Evolutionary conservation across 2,113 vertebrate species (phyloP).

Genomic region (Pachycephala philippinensis): DNA sequence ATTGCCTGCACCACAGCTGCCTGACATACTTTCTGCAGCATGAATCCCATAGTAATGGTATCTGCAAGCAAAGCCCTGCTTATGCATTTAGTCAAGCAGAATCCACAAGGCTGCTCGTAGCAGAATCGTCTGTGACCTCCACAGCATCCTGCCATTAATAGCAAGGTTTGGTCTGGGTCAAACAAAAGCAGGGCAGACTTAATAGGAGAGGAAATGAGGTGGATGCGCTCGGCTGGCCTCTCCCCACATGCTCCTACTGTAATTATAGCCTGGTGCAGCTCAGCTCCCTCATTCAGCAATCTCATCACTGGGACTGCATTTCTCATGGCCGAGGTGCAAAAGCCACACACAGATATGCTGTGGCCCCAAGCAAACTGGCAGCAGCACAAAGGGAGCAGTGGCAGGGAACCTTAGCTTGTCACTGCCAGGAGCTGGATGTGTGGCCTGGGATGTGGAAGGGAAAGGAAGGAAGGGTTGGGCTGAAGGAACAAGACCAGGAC

Average conservation of each 20-base stretch:
- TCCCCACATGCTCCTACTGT: background rate
- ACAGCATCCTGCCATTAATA: background rate
- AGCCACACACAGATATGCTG: rapidly evolving
- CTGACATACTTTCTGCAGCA: conserved; percentile 20
- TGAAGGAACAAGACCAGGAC: background rate
- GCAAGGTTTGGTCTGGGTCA: conserved; percentile 36
- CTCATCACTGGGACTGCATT: background rate
- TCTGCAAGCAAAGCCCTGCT: conserved; percentile 10
- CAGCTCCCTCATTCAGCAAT: background rate
- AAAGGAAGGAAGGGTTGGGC: background rate
- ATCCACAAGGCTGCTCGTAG: background rate
- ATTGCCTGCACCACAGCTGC: background rate
- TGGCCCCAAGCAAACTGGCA: background rate
- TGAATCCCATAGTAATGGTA: background rate
- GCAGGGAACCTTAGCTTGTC: background rate
- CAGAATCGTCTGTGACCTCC: conserved; percentile 29
- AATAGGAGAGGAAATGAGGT: conserved; percentile 59
- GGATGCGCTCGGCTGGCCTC: conserved; percentile 23
- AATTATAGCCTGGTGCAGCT: conserved; percentile 19
- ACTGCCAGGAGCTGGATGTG: background rate
- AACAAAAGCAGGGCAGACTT: conserved; percentile 42
- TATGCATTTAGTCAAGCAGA: background rate
- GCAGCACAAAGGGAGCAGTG: background rate
- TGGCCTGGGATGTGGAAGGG: background rate
- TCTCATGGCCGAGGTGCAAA: background rate